These are phyloP conservation scores for Calephelis nemesis DNA, from an alignment of 1,140 invertebrate genomes.

Conservation along the genomic window DNA sequence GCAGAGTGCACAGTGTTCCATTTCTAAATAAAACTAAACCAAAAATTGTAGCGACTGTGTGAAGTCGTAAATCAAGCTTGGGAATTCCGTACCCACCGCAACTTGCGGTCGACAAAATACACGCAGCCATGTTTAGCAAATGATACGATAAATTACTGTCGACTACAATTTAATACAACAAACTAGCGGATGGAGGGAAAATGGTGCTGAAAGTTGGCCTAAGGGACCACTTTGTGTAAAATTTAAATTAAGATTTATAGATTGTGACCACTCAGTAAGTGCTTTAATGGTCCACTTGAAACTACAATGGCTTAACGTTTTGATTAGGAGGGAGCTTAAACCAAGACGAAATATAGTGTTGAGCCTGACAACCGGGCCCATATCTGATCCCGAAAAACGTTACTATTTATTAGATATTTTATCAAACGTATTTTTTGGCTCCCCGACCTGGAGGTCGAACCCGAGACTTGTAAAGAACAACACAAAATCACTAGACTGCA, in stretches of 20 bases:
- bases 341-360: too few species aligned
- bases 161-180: conserved; percentile 7
- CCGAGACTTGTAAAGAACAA: too few species aligned
- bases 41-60: neutral
- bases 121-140: conserved; percentile 11
- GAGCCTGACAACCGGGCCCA: too few species aligned
- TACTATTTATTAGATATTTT: too few species aligned
- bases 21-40: too few species aligned
- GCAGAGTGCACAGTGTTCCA: too few species aligned
- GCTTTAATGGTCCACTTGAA: neutral
- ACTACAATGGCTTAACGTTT: too few species aligned
- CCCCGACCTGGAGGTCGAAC: too few species aligned
- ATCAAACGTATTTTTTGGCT: too few species aligned
- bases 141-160: conserved; percentile 10
- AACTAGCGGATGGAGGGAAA: conserved; percentile 9
- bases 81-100: conserved; percentile 4
- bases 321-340: too few species aligned
- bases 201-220: conserved; percentile 9
- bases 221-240: conserved; percentile 13
- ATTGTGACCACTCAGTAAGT: neutral
- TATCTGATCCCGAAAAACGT: too few species aligned
- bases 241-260: conserved; percentile 6
- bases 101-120: conserved; percentile 11
- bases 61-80: conserved; percentile 1
- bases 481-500: too few species aligned